A percentile compares a stretch with the other conserved stretches of the same genome.
Evolutionary conservation across 2,113 vertebrate species (phyloP).

Genomic region (Rhea pennata): DNA sequence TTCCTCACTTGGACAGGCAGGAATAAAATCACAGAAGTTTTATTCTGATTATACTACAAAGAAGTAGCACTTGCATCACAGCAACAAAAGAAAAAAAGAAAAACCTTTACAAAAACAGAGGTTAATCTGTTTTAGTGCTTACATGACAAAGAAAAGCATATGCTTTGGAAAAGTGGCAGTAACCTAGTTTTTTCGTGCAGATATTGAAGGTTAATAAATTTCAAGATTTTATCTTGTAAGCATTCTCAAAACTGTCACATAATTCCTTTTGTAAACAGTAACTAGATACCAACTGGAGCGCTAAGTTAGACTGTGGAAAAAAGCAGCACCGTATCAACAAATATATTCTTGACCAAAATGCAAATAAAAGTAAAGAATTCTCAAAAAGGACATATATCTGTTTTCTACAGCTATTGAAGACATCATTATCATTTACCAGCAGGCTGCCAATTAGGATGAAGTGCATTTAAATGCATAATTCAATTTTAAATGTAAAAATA

Average conservation of each 20-base stretch:
- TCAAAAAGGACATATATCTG: background rate
- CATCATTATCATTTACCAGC: background rate
- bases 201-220: background rate
- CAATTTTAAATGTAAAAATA: background rate
- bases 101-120: background rate
- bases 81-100: background rate
- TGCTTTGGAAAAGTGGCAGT: background rate
- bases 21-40: background rate
- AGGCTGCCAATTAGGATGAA: background rate
- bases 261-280: background rate
- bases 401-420: background rate
- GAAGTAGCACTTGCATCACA: fast-evolving
- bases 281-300: background rate
- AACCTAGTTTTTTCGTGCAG: background rate
- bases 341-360: background rate
- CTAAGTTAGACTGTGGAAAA: background rate
- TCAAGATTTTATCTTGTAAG: background rate
- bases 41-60: background rate
- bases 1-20: background rate
- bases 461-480: background rate
- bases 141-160: background rate
- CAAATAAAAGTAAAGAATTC: background rate
- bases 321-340: background rate
- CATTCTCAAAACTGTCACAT: background rate
- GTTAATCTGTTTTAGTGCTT: background rate